Evolutionary conservation across 2,113 vertebrate species (phyloP).

Genomic region (Smithornis capensis): DNA sequence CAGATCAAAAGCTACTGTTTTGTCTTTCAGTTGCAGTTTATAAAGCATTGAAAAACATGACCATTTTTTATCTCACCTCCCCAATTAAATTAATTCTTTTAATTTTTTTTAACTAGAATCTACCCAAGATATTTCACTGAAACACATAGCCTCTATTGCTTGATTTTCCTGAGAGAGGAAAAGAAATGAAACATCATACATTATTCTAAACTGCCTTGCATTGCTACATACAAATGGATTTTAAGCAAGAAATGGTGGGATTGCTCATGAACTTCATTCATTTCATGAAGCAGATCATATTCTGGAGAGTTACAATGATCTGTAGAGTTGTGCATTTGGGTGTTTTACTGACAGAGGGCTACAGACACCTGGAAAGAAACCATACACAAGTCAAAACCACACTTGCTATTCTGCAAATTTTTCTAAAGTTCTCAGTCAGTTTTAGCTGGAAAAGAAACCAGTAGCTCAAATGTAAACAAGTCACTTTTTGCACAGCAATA

Average conservation of each 20-base stretch:
- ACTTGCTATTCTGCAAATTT: fast-evolving
- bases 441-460: not conserved
- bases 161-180: not conserved
- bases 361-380: not conserved
- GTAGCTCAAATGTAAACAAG: not conserved
- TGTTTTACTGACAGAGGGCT: not conserved
- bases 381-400: not conserved
- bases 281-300: not conserved
- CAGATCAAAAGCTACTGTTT: not conserved
- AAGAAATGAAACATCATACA: not conserved
- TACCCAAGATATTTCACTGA: not conserved
- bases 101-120: not conserved
- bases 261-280: not conserved
- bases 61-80: not conserved
- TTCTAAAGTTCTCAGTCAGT: not conserved
- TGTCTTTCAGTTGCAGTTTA: not conserved
- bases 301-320: not conserved
- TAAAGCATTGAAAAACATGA: not conserved
- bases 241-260: not conserved
- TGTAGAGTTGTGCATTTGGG: not conserved
- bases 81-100: not conserved
- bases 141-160: not conserved
- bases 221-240: not conserved
- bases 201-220: not conserved
- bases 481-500: not conserved